Percentiles rank a stretch among this genome's conserved stretches.
Evolutionary conservation across 2,113 vertebrate genomes (phyloP).

Genomic region (Grantiella picta): DNA sequence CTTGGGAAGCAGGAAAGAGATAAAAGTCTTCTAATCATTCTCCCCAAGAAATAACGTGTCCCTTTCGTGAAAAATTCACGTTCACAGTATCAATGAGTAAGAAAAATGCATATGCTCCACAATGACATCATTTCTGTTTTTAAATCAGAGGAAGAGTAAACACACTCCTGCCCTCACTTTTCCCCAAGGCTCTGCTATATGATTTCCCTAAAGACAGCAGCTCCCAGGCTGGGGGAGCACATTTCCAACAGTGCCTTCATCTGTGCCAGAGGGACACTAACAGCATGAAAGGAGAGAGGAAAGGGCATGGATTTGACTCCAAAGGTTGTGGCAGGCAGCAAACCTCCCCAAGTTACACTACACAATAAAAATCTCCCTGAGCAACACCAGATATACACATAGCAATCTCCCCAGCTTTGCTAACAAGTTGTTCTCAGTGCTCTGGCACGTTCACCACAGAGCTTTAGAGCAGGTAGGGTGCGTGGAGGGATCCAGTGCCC

Average conservation of each 20-base stretch:
- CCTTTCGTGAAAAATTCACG: neutral
- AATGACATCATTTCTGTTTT: neutral
- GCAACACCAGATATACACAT: neutral
- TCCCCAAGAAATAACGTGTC: neutral
- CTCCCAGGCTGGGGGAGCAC: neutral
- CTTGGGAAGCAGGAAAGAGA: neutral
- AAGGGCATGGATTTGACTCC: neutral
- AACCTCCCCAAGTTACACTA: fast-evolving
- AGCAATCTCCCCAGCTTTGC: neutral
- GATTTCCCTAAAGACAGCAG: neutral
- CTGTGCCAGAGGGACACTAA: neutral
- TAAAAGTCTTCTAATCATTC: neutral
- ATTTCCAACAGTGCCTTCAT: fast-evolving
- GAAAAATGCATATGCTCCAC: neutral
- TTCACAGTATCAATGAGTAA: neutral
- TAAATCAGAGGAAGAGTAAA: neutral
- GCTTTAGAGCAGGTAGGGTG: fast-evolving
- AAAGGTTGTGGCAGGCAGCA: neutral
- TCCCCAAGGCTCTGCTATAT: neutral
- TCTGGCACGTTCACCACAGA: fast-evolving
- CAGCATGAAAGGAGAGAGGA: neutral
- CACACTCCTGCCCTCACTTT: neutral
- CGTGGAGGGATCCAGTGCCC: fast-evolving
- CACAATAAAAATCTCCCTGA: neutral
- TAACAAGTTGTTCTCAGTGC: neutral